Evolutionary conservation across 37 sponge, comb jelly and placozoan genomes (phyloP).

Genomic region (Aplysina aerophoba): DNA sequence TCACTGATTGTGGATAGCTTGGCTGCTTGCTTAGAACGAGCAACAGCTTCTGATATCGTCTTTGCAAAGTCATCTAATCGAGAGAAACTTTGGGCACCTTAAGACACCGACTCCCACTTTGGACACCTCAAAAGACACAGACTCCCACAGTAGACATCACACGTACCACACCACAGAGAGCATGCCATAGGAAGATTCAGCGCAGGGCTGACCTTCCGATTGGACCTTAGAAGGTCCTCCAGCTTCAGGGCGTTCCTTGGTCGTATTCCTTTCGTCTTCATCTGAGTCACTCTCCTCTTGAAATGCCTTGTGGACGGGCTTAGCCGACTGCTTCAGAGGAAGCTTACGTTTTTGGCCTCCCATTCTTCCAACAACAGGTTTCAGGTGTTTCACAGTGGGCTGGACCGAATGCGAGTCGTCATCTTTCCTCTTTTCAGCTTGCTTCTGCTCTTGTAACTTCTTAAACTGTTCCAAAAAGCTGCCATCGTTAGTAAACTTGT

Average conservation of each 20-base stretch:
- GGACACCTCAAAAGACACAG: too few species aligned
- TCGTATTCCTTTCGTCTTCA: not conserved
- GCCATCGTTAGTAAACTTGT: constrained; percentile 87
- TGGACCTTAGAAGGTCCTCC: not conserved
- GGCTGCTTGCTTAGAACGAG: not conserved
- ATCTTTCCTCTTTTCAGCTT: not conserved
- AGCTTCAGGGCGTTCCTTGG: not conserved
- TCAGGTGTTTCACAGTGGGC: not conserved
- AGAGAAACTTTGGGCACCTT: too few species aligned
- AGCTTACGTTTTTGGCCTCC: constrained; percentile 38
- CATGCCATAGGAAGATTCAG: too few species aligned
- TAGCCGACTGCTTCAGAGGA: not conserved
- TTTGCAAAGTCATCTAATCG: constrained; percentile 16
- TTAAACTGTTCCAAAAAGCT: constrained; percentile 87
- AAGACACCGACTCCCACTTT: too few species aligned
- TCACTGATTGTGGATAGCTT: not conserved
- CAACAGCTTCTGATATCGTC: constrained; percentile 10
- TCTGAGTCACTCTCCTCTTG: constrained; percentile 15
- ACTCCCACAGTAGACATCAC: too few species aligned
- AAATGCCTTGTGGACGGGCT: constrained; percentile 5
- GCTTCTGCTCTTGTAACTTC: constrained; percentile 55
- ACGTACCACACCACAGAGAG: too few species aligned
- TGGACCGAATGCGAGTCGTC: not conserved
- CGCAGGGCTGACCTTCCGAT: constrained; percentile 2
- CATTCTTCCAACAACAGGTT: constrained; percentile 10